Evolutionary conservation across 1,140 invertebrate species (phyloP).

Genomic region (Theocolax elegans): DNA sequence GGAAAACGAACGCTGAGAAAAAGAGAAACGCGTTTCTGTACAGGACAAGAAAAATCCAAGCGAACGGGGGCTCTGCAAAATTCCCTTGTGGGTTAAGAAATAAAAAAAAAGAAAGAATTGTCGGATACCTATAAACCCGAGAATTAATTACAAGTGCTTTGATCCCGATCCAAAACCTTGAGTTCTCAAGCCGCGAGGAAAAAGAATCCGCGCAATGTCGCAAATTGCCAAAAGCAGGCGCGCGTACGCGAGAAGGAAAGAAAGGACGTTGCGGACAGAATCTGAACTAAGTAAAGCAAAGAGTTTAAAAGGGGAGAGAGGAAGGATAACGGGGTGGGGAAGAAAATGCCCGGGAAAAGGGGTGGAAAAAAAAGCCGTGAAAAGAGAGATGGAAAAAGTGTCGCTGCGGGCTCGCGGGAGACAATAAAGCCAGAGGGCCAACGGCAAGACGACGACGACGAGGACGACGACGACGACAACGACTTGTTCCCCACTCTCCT

Average conservation of each 20-base stretch:
- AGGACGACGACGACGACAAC: constrained; percentile 15
- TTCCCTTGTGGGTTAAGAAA: background rate
- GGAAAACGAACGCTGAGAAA: background rate
- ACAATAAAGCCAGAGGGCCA: constrained; percentile 29
- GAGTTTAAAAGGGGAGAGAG: background rate
- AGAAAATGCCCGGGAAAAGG: background rate
- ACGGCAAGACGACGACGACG: background rate
- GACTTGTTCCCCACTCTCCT: background rate
- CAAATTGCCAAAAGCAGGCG: constrained; percentile 42
- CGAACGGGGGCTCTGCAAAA: background rate
- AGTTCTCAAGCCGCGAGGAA: background rate
- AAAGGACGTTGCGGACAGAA: background rate
- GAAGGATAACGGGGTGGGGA: background rate
- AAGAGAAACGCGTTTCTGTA: background rate
- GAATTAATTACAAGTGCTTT: constrained; percentile 41
- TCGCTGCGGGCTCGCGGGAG: constrained; percentile 13
- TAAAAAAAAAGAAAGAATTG: constrained; percentile 15
- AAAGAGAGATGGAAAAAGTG: no score
- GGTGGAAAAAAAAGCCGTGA: constrained; percentile 7
- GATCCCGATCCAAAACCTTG: constrained; percentile 31
- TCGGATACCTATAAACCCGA: constrained; percentile 19
- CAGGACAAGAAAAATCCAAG: constrained; percentile 2
- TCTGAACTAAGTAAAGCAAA: background rate
- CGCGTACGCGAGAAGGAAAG: background rate
- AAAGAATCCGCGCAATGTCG: constrained; percentile 38